Base-by-base conservation (phyloP, 2,113 vertebrate species). In the Himantopus leucocephalus region DNA sequence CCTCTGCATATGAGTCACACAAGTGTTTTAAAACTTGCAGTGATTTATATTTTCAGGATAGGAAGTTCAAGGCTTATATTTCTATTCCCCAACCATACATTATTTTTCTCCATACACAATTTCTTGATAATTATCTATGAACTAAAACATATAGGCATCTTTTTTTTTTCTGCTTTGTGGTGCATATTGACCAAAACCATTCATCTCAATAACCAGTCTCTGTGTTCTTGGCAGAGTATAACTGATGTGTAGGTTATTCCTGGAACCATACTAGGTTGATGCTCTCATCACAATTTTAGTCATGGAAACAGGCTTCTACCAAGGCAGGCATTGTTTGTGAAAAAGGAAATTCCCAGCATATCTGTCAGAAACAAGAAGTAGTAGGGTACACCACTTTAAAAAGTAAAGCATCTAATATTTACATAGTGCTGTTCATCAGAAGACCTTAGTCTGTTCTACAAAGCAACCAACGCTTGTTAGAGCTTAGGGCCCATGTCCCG, bases 1-100 rank as follows among this genome's bases (percentile, higher is more conserved):
- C 96, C 97, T 96, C 96, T 94, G 88, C 94, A 48, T 89, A 85
- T 97, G 97, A 98, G 91, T 97, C 97, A 97, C 87, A 55, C 76
- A 94, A 97, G 78, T 53, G 63, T 90, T 96, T 97, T 95, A 95
- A 97, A 98, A 97, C 83, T 96, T 92, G 75, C 84, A 88, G 66
- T 95, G 97, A 97, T 96, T 96, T 97, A 91, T 94, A 92, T 89
- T 94, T 95, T 95, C 85, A 97, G 97, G 91, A 98, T 93, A 96
- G 88, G 94, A 95, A 96, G 96, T 95, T 95, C 76, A 97, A 76
- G 41, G 88, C 96, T 97, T 97, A 68, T 85, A 95, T 97, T 98
- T 97, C 96, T 94, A 86, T 80, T 96, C 85, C 64, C 55, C 76
- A 96, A 97, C 95, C 91, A 94, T 96, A 92, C 52, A 85, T 97